Conservation (phyloP, 2,113 vertebrate species). For the Coryphaenoides rupestris region DNA sequence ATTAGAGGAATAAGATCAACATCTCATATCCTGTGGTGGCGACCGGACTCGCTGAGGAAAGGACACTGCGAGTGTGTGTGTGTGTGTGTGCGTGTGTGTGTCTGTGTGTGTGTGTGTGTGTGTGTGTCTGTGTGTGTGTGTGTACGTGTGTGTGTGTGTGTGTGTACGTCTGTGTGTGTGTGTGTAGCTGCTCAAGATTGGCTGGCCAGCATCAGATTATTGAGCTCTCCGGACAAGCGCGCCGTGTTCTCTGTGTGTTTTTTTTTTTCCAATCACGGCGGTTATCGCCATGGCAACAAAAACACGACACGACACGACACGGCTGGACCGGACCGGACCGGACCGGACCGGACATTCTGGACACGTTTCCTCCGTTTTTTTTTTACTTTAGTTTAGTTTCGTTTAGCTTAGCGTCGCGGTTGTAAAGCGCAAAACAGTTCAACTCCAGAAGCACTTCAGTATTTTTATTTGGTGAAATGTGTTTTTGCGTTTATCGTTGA, state of each 20-base stretch:
- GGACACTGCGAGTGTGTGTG: background rate
- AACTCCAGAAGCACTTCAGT: background rate
- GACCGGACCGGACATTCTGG: slow-evolving; percentile 37
- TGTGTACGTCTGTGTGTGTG: background rate
- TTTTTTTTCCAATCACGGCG: slow-evolving; percentile 29
- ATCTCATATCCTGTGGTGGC: slow-evolving; percentile 60
- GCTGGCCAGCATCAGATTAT: slow-evolving; percentile 47
- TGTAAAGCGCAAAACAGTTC: too few relatives aligned
- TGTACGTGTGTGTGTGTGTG: too few relatives aligned
- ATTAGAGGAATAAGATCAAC: slow-evolving; percentile 75
- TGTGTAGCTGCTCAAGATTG: slow-evolving; percentile 61
- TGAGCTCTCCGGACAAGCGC: slow-evolving; percentile 46
- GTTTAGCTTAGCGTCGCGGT: background rate
- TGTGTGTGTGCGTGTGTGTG: too few relatives aligned
- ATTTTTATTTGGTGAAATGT: background rate
- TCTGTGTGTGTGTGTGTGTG: slow-evolving; percentile 22
- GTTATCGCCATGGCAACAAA: slow-evolving; percentile 35
- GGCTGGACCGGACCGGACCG: slow-evolving; percentile 22
- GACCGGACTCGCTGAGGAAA: slow-evolving; percentile 46
- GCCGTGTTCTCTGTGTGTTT: slow-evolving; percentile 43
- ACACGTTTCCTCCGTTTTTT: too few relatives aligned
- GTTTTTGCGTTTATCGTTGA: slow-evolving; percentile 2
- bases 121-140: too few relatives aligned
- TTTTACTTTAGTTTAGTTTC: slow-evolving; percentile 14
- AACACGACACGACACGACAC: too few relatives aligned